Evolutionary conservation across 1,140 invertebrate species (phyloP).

Genomic region (Chionoecetes opilio): DNA sequence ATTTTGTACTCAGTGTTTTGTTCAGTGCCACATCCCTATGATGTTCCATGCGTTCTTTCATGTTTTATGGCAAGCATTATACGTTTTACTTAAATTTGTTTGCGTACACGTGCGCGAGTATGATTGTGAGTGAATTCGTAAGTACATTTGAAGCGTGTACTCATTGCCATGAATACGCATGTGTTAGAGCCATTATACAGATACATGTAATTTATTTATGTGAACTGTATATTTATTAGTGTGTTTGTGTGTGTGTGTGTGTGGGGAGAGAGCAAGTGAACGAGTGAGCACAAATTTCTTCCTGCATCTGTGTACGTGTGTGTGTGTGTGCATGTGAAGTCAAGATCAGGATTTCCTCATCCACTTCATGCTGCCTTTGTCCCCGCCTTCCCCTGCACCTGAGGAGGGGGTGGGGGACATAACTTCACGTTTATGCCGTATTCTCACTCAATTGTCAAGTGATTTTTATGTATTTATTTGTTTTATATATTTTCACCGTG

Average conservation of each 20-base stretch:
- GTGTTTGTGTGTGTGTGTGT: neutral
- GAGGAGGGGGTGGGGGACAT: too few relatives aligned
- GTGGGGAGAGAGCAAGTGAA: neutral
- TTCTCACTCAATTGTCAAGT: neutral
- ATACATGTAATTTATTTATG: constrained; percentile 31
- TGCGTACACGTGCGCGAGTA: too few relatives aligned
- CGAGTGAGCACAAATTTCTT: too few relatives aligned
- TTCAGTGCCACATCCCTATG: neutral
- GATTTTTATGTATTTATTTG: too few relatives aligned
- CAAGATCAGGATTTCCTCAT: neutral
- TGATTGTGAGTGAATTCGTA: neutral
- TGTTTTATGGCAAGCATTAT: neutral
- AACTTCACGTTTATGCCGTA: too few relatives aligned
- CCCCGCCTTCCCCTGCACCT: neutral
- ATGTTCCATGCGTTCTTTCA: neutral
- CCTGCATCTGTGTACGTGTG: neutral
- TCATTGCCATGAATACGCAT: neutral
- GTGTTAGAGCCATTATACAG: neutral
- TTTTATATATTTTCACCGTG: too few relatives aligned
- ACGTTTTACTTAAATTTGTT: neutral
- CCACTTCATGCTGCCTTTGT: neutral
- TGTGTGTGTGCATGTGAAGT: neutral
- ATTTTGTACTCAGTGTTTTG: neutral
- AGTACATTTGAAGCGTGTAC: neutral
- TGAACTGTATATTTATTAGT: neutral